Base-by-base conservation (phyloP, 1,140 invertebrate genomes). In the Aphaenogaster rudis region DNA sequence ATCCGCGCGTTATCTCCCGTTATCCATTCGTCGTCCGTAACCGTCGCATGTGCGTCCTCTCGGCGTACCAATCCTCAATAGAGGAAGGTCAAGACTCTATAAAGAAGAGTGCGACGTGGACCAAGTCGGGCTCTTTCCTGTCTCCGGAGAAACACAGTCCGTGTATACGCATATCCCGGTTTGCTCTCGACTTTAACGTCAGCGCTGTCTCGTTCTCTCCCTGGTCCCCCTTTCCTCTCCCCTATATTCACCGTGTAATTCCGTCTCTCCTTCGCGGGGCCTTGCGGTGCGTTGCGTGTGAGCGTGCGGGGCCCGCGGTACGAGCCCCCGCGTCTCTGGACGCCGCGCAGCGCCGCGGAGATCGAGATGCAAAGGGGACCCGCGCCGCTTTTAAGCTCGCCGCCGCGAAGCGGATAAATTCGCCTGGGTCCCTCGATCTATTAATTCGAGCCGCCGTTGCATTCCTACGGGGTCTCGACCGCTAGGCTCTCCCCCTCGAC, bases 321-420 rank as follows among this genome's bases (percentile, higher is more conserved):
- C 39, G 71, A 57, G 57, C 88, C 85, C 54, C 67, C 52, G 71
- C 84, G 89, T 86, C 77, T 57, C 63, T 8, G 78, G 42, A 81
- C 84, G 11, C 61, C 74, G 54, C 69, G 48, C 17, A 28, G 67
- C 59, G 80, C 88, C 89, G 89, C 84, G 64, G 88, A 93, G 93
- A 94, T 94, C 94, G 93, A 94, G 94, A 94, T 94, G 93, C 93
- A 94, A 94, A 94, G 93, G 88, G 93, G 93, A 91, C 91, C 93
- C 93, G 93, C 93, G 91, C 89, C 82, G 93, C 93, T 93, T 94
- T 94, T 93, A 94, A 94, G 92, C 93, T 94, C 90, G 93, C 94
- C 94, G 94, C 93, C 93, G 91, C 93, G 92, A 93, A 94, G 94
- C 94, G 93, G 92, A 94, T 94, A 93, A 94, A 94, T 94, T 94